Base-by-base conservation (phyloP, 2,888 invertebrate species). In the Polydrusus tereticollis region DNA sequence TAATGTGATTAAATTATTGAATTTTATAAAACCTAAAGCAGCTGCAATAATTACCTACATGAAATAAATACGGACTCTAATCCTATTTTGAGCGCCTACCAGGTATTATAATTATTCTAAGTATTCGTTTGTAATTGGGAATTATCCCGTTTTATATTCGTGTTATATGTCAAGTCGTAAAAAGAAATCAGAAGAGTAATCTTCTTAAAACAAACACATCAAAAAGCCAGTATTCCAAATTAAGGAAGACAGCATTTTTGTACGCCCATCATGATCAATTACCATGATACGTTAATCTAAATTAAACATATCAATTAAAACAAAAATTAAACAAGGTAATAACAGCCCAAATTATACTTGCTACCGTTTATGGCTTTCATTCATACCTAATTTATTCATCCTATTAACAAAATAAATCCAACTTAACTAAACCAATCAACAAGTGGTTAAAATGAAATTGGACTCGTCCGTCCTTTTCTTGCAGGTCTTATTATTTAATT, bases 401-500 rank as follows among this genome's bases (percentile, higher is more conserved):
- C 21, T 29, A 26, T 65, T 65, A 55, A 65, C 21, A 16, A 57
- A 55, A 43, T 26, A 55, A 55, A 33, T 33, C 14, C 18, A 7
- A 26, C 29, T 65, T 41, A 65, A 55, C 41, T 47, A 62, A 62
- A 62, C 20, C 38, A 47, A 45, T 41, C 62, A 62, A 62, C 67
- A 67, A 67, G 67, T 67, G 67, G 67, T n/a, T 21, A 0, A 45
- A 47, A 47, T 36, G 59, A 59, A 67, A 67, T 59, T 67, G 47
- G 59, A 67, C 45, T 47, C 58, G 67, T 59, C 58, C 29, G 67
- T 67, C 57, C 45, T 47, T 47, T 67, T 59, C 47, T 59, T 58
- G 59, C 58, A 59, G 38, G 58, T 59, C 45, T 67, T 58, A 47
- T 59, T 67, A 59, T 59, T 67, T 67, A 67, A 67, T 67, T 67